Evolutionary conservation across 2,888 invertebrate genomes (phyloP).

Genomic region (Amphiduros pacificus): DNA sequence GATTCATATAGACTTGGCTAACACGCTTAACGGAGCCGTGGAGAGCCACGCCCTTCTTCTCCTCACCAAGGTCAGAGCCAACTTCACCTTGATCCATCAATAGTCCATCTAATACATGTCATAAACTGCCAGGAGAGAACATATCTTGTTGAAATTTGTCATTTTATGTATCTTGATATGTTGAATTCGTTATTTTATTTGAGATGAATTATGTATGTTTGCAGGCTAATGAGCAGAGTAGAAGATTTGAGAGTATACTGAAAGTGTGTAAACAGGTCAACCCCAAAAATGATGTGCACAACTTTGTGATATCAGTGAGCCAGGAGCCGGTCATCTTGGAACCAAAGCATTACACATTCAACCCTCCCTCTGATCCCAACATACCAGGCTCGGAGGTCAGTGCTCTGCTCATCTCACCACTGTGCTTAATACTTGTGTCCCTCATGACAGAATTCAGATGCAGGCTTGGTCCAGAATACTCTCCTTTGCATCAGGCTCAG

Average conservation of each 20-base stretch:
- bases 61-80: constrained; percentile 74
- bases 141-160: too few species aligned
- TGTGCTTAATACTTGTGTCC: too few species aligned
- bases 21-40: constrained; percentile 84
- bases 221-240: constrained; percentile 79
- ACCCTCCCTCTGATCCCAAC: constrained; percentile 20
- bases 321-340: constrained; percentile 57
- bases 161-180: too few species aligned
- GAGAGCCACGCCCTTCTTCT: constrained; percentile 84
- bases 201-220: constrained; percentile 33
- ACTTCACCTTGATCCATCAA: too few species aligned
- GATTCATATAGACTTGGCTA: constrained; percentile 85
- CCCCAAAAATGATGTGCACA: constrained; percentile 74
- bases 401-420: too few species aligned
- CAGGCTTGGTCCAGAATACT: too few species aligned
- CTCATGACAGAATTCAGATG: too few species aligned
- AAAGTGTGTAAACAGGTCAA: constrained; percentile 77
- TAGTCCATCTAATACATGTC: too few species aligned
- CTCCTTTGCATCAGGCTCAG: too few species aligned
- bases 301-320: constrained; percentile 72
- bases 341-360: constrained; percentile 29
- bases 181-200: too few species aligned
- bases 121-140: too few species aligned
- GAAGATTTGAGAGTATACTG: constrained; percentile 80
- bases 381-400: constrained; percentile 24